phyloP scores from a whole-genome alignment of 2,797 vertebrate species.

The Myotis myotis region DNA sequence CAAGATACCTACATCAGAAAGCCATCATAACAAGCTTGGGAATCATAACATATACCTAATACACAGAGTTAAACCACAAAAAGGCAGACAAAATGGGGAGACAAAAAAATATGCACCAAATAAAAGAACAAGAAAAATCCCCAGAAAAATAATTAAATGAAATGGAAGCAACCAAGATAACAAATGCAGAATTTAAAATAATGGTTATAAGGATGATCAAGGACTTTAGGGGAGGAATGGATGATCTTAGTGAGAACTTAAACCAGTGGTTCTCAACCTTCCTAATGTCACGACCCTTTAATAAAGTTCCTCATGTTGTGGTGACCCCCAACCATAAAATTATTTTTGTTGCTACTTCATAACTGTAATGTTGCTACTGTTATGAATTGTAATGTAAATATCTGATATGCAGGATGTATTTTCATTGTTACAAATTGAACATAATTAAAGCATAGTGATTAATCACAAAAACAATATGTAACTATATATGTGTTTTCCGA shows the following conservation, averaged over 20 bases:
- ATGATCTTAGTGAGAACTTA: background rate
- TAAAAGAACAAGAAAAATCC: background rate
- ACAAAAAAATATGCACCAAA: background rate
- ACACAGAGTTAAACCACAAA: background rate
- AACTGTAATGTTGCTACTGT: too few relatives aligned
- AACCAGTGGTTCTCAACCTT: background rate
- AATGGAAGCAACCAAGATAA: background rate
- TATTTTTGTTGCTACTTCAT: too few relatives aligned
- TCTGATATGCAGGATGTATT: too few relatives aligned
- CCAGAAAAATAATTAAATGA: background rate
- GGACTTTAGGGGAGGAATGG: background rate
- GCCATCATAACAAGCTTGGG: background rate
- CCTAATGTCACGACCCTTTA: too few relatives aligned
- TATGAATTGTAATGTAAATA: too few relatives aligned
- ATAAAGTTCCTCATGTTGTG: too few relatives aligned
- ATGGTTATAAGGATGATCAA: background rate
- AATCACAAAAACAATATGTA: too few relatives aligned
- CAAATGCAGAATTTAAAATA: background rate
- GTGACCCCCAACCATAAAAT: too few relatives aligned
- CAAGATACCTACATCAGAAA: background rate
- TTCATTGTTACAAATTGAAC: too few relatives aligned
- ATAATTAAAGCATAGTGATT: too few relatives aligned
- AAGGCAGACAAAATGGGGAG: background rate
- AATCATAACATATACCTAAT: background rate
- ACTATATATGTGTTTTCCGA: too few relatives aligned